Evolutionary conservation across 2,888 invertebrate species (phyloP), one percentile per base, ranked within the genome.

Genomic region (Laspeyria flexula): DNA sequence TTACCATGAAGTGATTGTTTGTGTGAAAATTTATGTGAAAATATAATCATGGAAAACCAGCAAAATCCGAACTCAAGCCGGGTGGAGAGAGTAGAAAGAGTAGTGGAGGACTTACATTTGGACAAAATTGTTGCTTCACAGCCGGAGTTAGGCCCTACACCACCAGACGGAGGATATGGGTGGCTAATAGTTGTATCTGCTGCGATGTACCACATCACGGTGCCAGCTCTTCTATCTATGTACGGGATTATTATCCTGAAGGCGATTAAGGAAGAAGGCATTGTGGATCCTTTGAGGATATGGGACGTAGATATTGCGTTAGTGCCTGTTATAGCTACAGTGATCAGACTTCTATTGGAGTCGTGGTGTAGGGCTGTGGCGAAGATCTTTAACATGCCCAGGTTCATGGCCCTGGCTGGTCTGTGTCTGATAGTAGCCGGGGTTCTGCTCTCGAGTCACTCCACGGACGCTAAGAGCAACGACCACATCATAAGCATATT

Each of bases 121-220:
- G 95, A 95, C 69, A 88, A 93, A 44, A 90, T 95, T 3, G 88
- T 95, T 46, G 91, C 94, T 37, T 94, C 95, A 15, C 93, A 94
- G 60, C 94, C 95, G 1, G 95, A 95, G 79, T 88, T 95, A 41
- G 95, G 95, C 0, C 95, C 95, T 0, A 93, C 93, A 10, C 92
- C 94, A 39, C 94, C 95, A 1, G 95, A 95, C 69, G 95, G 95
- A 0, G 95, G 95, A 1, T 95, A 94, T 69, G 95, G 95, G 0
- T 95, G 95, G 95, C 71, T 95, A 39, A 93, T 95, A 61, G 92
- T 95, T 42, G 70, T 92, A 30, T 93, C 94, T 10, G 93, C 94
- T 25, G 83, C 93, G 58, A 83, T 94, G 60, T 94, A 95, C 74
- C 94, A 95, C 82, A 92, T 94, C 71, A 85, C 93, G n/a, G 89